phyloP scores from a whole-genome alignment of 2,888 invertebrate genomes.

The Tromatobia lineatoria region DNA sequence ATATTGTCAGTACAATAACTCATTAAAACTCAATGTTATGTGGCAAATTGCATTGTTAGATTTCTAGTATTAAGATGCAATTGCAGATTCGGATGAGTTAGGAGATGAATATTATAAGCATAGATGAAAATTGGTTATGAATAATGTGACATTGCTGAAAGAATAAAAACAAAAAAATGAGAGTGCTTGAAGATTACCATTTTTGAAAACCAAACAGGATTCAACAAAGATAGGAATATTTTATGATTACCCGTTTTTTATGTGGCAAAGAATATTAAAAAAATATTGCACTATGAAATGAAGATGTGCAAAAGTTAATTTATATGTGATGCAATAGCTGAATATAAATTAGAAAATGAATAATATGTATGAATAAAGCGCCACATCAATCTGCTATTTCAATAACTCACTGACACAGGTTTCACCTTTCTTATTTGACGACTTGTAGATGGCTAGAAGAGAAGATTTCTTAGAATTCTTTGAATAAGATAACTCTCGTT shows the following conservation, averaged over 20 bases:
- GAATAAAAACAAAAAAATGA: conserved; percentile 21
- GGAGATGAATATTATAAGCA: no score
- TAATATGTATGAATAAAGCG: conserved; percentile 13
- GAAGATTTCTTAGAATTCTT: conserved; percentile 43
- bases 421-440: conserved; percentile 46
- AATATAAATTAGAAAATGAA: no score
- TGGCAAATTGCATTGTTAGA: no score
- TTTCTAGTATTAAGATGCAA: no score
- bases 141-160: background rate
- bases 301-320: background rate
- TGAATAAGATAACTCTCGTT: background rate
- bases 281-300: background rate
- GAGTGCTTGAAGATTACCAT: background rate
- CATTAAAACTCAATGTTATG: no score
- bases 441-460: conserved; percentile 66
- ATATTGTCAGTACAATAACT: no score
- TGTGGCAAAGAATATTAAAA: background rate
- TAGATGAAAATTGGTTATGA: conserved; percentile 13
- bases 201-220: conserved; percentile 9
- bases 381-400: conserved; percentile 6
- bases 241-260: background rate
- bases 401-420: conserved; percentile 64
- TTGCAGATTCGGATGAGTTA: no score
- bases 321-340: background rate
- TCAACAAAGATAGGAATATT: background rate